phyloP scores from a whole-genome alignment of 2,113 vertebrate species.

The Podiceps cristatus region DNA sequence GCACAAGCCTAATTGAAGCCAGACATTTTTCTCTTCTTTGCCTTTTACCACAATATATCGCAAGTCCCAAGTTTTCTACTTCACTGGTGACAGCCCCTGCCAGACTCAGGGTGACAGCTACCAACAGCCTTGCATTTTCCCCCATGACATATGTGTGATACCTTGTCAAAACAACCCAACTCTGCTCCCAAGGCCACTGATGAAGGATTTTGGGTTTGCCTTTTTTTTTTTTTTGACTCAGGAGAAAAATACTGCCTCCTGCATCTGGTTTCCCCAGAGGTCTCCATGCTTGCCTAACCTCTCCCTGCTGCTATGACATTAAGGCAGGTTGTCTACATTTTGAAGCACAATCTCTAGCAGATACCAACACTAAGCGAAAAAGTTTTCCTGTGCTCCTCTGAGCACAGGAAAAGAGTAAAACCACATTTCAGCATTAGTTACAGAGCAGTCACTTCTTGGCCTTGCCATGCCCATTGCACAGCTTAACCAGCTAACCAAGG shows the following conservation, averaged over 20 bases:
- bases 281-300: neutral
- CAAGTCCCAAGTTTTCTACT: neutral
- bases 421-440: neutral
- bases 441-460: neutral
- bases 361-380: neutral
- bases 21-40: neutral
- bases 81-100: neutral
- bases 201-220: neutral
- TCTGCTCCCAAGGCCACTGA: neutral
- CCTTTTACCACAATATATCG: neutral
- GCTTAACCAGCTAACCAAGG: neutral
- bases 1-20: neutral
- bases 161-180: neutral
- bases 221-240: neutral
- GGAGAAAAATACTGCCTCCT: fast-evolving
- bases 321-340: neutral
- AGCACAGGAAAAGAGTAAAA: neutral
- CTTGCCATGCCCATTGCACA: fast-evolving
- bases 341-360: neutral
- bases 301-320: neutral
- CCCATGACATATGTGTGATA: neutral
- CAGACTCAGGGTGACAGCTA: neutral
- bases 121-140: neutral
- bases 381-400: neutral
- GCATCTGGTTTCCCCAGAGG: neutral